Percentiles rank a stretch among this genome's conserved stretches.
These are phyloP conservation scores for Dysidea cf. avara DNA, from an alignment of 37 sponge, comb jelly and placozoan genomes.

Conservation along the genomic window DNA sequence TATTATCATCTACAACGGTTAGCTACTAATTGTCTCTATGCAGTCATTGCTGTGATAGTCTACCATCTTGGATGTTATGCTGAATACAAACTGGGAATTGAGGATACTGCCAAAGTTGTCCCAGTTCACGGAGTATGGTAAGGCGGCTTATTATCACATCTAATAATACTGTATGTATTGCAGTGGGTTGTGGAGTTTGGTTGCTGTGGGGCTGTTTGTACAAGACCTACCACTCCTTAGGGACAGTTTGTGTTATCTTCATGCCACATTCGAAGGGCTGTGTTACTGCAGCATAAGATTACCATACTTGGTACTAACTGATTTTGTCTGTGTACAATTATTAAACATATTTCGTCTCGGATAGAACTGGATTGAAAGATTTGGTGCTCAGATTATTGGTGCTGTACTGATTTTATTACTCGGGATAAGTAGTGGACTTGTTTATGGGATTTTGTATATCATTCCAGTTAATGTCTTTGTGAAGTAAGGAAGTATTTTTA, in stretches of 20 bases:
- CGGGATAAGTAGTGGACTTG: constrained; percentile 16
- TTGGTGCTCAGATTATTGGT: constrained; percentile 24
- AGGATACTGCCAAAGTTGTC: constrained; percentile 87
- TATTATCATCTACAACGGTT: no score
- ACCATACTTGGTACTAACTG: constrained; percentile 37
- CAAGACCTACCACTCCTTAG: neutral
- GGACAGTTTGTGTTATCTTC: constrained; percentile 24
- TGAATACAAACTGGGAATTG: constrained; percentile 73
- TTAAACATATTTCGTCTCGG: neutral
- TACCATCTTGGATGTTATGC: constrained; percentile 84
- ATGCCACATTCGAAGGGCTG: constrained; percentile 45
- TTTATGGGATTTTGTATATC: constrained; percentile 31
- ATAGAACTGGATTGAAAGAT: constrained; percentile 3
- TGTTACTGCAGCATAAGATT: constrained; percentile 32
- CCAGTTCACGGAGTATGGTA: constrained; percentile 89
- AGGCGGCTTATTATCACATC: no score
- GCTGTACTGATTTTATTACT: constrained; percentile 21
- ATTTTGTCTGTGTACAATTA: no score
- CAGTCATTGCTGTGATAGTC: constrained; percentile 72
- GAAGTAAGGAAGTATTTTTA: no score
- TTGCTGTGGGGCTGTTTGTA: constrained; percentile 21
- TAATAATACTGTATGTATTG: neutral
- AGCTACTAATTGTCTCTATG: neutral
- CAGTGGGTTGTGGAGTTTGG: constrained; percentile 51
- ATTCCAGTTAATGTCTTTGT: constrained; percentile 31